These are phyloP conservation scores for Onychomys leucogaster DNA, from an alignment of 2,797 vertebrate genomes.

Conservation along the genomic window DNA sequence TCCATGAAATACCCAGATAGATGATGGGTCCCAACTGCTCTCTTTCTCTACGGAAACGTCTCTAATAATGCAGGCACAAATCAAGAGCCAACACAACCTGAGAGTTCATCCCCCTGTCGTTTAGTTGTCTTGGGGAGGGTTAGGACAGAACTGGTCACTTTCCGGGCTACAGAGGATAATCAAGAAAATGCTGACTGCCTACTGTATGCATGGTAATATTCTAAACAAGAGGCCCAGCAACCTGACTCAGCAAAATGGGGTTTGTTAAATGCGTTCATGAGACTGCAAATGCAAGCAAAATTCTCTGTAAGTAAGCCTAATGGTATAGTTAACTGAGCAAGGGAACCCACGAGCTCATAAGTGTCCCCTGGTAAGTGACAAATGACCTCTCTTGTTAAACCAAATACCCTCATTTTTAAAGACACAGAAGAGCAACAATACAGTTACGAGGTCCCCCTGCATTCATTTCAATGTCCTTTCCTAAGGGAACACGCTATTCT, in stretches of 20 bases:
- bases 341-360: constrained; percentile 48
- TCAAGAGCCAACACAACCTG: background rate
- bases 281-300: constrained; percentile 73
- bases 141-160: constrained; percentile 23
- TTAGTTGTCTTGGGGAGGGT: constrained; percentile 27
- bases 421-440: constrained; percentile 40
- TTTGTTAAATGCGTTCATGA: constrained; percentile 68
- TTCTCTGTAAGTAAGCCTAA: constrained; percentile 68
- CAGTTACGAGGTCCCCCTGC: constrained; percentile 37
- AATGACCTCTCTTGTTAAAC: constrained; percentile 70
- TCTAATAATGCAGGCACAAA: background rate
- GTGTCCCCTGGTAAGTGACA: constrained; percentile 65
- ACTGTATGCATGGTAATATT: background rate
- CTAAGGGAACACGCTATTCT: constrained; percentile 26
- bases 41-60: background rate
- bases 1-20: constrained; percentile 30
- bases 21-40: background rate
- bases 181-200: constrained; percentile 71
- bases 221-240: constrained; percentile 16
- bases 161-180: constrained; percentile 43
- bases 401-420: constrained; percentile 68
- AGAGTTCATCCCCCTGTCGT: background rate
- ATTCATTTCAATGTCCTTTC: constrained; percentile 40
- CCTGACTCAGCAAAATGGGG: constrained; percentile 73
- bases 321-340: constrained; percentile 68